Evolutionary conservation across 2,113 vertebrate species (phyloP), one percentile per base, ranked within the genome.

Genomic region (Engraulis encrasicolus): DNA sequence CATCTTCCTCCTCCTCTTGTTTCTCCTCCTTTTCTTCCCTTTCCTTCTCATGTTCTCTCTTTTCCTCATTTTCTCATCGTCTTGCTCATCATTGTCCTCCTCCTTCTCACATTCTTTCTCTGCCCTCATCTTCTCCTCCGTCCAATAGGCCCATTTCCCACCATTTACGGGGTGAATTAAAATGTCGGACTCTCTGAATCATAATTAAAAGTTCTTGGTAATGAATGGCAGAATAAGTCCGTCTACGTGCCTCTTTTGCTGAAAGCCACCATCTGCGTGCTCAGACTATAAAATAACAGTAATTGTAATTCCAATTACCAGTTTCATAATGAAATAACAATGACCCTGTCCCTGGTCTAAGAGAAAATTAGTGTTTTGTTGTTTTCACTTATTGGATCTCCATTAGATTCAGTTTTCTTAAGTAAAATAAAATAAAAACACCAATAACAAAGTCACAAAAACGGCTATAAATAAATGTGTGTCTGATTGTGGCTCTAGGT

Each of bases 11-110:
- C n/a, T n/a, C n/a, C n/a, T n/a, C n/a, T n/a, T n/a, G n/a, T n/a
- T n/a, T n/a, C 31, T 58, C 27, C 31, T 61, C 17, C 74, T 50
- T 50, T 48, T 20, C 37, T 14, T 5, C 27, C 48, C 20, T 9
- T 15, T n/a, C 66, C 31, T n/a, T 31, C 71, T 36, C 77, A n/a
- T n/a, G n/a, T n/a, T n/a, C n/a, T 54, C 18, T 61, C 27, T n/a
- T 81, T 19, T 31, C 85, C 90, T 82, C 90, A 98, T 18, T 40
- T 18, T 48, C 58, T 66, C 58, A 66, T n/a, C n/a, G n/a, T n/a
- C 58, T 66, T 27, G n/a, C n/a, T 31, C 58, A 31, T 27, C 2
- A 27, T 31, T 27, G 31, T 2, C 23, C 66, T 34, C 27, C 11
- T 74, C 66, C 66, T 74, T 27, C 66, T 66, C 9, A 45, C 40